Evolutionary conservation across 2,113 vertebrate species (phyloP).

Genomic region (Mirounga angustirostris): DNA sequence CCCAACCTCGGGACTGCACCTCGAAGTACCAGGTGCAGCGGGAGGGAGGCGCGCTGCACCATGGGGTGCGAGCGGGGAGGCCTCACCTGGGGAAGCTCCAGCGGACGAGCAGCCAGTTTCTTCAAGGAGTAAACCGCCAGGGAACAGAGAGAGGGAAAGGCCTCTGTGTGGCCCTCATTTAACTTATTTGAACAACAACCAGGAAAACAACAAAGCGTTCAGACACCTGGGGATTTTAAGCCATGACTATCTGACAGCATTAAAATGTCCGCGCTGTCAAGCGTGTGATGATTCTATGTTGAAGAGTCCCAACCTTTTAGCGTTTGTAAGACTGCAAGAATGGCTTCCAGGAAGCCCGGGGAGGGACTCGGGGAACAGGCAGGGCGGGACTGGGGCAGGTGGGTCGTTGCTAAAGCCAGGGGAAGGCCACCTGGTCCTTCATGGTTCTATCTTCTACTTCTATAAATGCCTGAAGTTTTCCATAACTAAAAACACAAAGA

Average conservation of each 20-base stretch:
- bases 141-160: background rate
- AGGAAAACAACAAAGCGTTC: background rate
- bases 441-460: rapidly evolving
- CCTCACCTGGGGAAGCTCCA: rapidly evolving
- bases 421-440: background rate
- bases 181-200: background rate
- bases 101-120: background rate
- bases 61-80: background rate
- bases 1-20: rapidly evolving
- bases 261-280: too few species aligned
- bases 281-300: rapidly evolving
- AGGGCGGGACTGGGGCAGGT: background rate
- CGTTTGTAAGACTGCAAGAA: rapidly evolving
- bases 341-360: background rate
- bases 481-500: background rate
- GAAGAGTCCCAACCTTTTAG: background rate
- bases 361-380: rapidly evolving
- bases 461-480: background rate
- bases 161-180: rapidly evolving
- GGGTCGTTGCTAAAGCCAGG: rapidly evolving
- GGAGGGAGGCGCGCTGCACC: rapidly evolving
- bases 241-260: background rate
- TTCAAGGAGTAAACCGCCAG: too few species aligned
- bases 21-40: background rate
- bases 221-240: background rate